These are phyloP conservation scores for Abramis brama DNA, from an alignment of 2,113 vertebrate genomes.

Conservation along the genomic window DNA sequence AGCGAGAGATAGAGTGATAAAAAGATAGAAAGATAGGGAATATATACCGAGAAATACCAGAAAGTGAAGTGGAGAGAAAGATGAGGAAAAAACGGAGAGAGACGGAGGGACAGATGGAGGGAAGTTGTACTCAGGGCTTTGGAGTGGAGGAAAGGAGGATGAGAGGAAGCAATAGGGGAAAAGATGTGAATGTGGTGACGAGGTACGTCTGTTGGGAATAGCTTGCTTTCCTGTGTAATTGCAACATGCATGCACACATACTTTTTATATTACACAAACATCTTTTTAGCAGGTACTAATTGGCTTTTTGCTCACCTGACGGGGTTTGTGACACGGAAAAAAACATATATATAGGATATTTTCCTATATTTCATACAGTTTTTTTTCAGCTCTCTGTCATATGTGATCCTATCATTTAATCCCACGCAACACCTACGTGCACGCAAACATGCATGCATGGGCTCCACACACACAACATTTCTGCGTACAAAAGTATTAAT, in stretches of 20 bases:
- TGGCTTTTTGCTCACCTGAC: conserved; percentile 59
- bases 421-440: neutral
- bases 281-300: conserved; percentile 66
- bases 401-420: neutral
- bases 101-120: conserved; percentile 22
- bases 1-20: conserved; percentile 57
- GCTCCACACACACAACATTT: conserved; percentile 13
- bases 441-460: neutral
- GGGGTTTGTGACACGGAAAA: conserved; percentile 57
- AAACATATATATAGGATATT: conserved; percentile 22
- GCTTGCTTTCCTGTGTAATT: conserved; percentile 55
- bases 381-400: neutral
- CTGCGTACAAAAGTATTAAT: conserved; percentile 27
- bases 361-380: conserved; percentile 35
- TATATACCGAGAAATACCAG: conserved; percentile 14
- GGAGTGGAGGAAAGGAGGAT: conserved; percentile 27
- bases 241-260: conserved; percentile 52
- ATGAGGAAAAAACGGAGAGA: neutral
- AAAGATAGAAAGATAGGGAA: conserved; percentile 56
- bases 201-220: conserved; percentile 55
- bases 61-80: neutral
- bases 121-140: conserved; percentile 31
- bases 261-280: conserved; percentile 50
- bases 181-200: conserved; percentile 53
- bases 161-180: conserved; percentile 57